phyloP scores from a whole-genome alignment of 1,140 invertebrate genomes.

The Drosophila azteca region DNA sequence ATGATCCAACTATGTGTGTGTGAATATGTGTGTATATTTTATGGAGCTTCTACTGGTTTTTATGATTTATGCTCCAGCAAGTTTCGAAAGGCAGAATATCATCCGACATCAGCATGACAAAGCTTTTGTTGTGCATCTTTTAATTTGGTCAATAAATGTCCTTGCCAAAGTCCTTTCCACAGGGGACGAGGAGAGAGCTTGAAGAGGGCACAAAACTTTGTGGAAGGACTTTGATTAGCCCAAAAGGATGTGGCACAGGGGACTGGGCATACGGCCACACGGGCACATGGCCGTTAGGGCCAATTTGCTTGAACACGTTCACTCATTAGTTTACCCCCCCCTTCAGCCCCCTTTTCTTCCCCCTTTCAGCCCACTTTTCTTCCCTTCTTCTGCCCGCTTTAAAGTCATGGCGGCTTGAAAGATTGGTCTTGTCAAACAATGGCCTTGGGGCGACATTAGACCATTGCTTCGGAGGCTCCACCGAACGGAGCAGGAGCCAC shows the following conservation, averaged over 20 bases:
- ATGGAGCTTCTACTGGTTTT: conserved; percentile 18
- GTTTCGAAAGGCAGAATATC: conserved; percentile 36
- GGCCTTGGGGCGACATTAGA: conserved; percentile 32
- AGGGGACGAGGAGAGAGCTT: not conserved
- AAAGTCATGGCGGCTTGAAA: not conserved
- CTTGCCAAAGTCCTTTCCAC: not conserved
- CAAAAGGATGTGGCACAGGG: conserved; percentile 10
- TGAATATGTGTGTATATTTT: conserved; percentile 39
- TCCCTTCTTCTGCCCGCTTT: not conserved
- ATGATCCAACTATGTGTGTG: conserved; percentile 28
- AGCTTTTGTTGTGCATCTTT: conserved; percentile 62
- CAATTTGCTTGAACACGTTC: conserved; percentile 60
- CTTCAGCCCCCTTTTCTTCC: no score
- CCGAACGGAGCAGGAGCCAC: no score
- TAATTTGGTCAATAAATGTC: conserved; percentile 65
- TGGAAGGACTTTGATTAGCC: conserved; percentile 25
- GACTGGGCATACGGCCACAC: not conserved
- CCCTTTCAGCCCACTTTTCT: no score
- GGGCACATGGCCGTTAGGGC: conserved; percentile 40
- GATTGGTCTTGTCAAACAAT: conserved; percentile 42
- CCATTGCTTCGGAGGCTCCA: not conserved
- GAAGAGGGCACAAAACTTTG: not conserved
- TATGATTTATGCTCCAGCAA: conserved; percentile 57
- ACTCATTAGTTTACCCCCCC: conserved; percentile 41
- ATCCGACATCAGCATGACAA: conserved; percentile 41